Evolutionary conservation across 2,797 vertebrate genomes (phyloP).

Genomic region (Neoniphon sammara): DNA sequence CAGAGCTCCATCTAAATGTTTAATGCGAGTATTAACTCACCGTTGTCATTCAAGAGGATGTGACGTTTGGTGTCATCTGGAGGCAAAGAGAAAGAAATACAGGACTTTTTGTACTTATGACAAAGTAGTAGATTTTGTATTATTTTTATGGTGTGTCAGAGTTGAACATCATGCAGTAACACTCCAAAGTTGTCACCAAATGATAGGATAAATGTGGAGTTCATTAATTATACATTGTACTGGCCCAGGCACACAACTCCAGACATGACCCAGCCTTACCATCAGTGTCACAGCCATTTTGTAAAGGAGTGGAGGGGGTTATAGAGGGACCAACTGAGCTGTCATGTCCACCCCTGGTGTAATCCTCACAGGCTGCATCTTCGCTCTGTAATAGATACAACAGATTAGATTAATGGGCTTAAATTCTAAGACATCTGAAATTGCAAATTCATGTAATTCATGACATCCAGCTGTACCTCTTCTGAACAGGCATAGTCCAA

Average conservation of each 20-base stretch:
- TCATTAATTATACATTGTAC: background rate
- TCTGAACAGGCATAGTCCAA: constrained; percentile 88
- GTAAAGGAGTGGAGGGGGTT: constrained; percentile 69
- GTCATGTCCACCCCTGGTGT: constrained; percentile 71
- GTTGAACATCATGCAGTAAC: too few species aligned
- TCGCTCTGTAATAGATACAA: constrained; percentile 77
- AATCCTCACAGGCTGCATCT: constrained; percentile 84
- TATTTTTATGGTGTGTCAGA: too few species aligned
- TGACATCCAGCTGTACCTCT: constrained; percentile 78
- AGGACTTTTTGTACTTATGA: background rate
- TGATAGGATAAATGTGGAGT: too few species aligned
- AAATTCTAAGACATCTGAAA: background rate
- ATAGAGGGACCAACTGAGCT: constrained; percentile 70
- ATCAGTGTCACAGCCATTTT: constrained; percentile 81
- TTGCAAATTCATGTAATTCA: background rate
- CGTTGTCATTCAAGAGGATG: constrained; percentile 78
- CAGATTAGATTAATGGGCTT: background rate
- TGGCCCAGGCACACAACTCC: background rate
- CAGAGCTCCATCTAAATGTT: background rate
- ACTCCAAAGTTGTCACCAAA: too few species aligned
- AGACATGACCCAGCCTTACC: constrained; percentile 74
- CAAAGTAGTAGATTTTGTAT: background rate
- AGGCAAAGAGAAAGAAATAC: constrained; percentile 22
- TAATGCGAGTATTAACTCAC: constrained; percentile 75
- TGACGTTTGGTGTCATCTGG: constrained; percentile 86